Conservation (phyloP, 2,113 vertebrate genomes). For the zebrafish (Danio rerio) region GRCz12tu NC_133189.1:20082501-20083000, state of each 20-base stretch:
- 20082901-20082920: background rate
- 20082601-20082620: background rate
- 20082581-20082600: no score
- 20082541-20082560: no score
- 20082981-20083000: conserved; percentile 48
- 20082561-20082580: no score
- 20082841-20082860: background rate
- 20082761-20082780: background rate
- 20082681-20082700: background rate
- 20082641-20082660: background rate
- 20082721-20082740: background rate
- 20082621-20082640: background rate
- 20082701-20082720: background rate
- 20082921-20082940: conserved; percentile 32
- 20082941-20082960: conserved; percentile 46
- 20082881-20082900: background rate
- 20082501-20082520: no score
- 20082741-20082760: background rate
- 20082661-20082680: background rate
- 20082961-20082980: conserved; percentile 26
- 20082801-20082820: background rate
- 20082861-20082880: background rate
- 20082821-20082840: background rate
- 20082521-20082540: no score
- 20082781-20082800: background rate